Percentiles rank a stretch among this genome's conserved stretches.
phyloP scores from a whole-genome alignment of 2,113 vertebrate genomes.

The Spheniscus mendiculus region DNA sequence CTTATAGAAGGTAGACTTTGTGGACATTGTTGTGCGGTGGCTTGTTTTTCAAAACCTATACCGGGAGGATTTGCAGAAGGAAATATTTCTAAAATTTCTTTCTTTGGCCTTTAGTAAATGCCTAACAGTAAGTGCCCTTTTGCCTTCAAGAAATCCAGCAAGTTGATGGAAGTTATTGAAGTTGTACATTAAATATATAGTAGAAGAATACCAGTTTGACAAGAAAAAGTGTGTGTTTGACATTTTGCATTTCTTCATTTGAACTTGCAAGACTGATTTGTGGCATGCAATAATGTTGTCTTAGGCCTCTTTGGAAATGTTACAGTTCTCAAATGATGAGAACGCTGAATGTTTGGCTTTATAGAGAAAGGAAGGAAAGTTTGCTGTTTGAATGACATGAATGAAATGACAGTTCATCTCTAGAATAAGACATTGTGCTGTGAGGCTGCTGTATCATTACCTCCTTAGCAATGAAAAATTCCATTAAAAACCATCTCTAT shows the following conservation, averaged over 20 bases:
- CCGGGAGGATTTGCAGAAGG: not conserved
- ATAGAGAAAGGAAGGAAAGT: conserved; percentile 10
- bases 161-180: conserved; percentile 34
- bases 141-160: not conserved
- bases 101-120: not conserved
- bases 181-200: conserved; percentile 12
- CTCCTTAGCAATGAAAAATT: conserved; percentile 63
- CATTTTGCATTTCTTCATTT: conserved; percentile 62
- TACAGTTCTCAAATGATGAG: conserved; percentile 51
- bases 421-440: conserved; percentile 24
- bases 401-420: conserved; percentile 67
- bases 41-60: not conserved
- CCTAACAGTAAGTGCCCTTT: not conserved
- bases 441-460: conserved; percentile 55
- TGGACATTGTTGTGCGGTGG: not conserved
- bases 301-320: conserved; percentile 37
- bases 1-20: not conserved
- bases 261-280: conserved; percentile 56
- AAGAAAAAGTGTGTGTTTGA: conserved; percentile 62
- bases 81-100: not conserved
- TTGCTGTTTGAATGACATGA: conserved; percentile 58
- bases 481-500: conserved; percentile 57
- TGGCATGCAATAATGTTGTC: conserved; percentile 65
- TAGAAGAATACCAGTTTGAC: conserved; percentile 53
- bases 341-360: conserved; percentile 41